Percentiles rank a stretch among this genome's conserved stretches.
These are phyloP conservation scores for Urocitellus parryii DNA, from an alignment of 2,113 vertebrate genomes.

Conservation along the genomic window DNA sequence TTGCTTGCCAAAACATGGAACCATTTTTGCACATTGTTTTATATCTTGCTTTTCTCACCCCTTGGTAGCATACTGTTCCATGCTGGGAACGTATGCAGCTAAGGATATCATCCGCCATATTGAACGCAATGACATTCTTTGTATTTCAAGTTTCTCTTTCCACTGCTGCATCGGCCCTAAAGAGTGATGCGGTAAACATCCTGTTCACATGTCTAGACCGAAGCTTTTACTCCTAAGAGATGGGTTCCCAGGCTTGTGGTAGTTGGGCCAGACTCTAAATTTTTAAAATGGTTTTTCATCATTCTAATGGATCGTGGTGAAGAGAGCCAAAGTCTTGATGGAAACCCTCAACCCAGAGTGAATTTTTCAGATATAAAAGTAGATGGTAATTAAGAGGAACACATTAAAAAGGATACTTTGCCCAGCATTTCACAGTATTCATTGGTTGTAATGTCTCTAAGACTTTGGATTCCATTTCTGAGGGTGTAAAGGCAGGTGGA, in stretches of 20 bases:
- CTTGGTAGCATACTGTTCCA: fast-evolving
- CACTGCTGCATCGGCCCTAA: background rate
- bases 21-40: background rate
- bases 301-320: conserved; percentile 67
- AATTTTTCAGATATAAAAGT: conserved; percentile 60
- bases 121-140: background rate
- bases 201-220: background rate
- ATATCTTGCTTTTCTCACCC: background rate
- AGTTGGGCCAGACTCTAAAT: conserved; percentile 36
- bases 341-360: conserved; percentile 60
- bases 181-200: background rate
- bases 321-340: conserved; percentile 70
- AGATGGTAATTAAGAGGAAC: conserved; percentile 63
- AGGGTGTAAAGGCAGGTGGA: background rate
- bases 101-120: too few species aligned
- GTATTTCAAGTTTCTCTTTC: background rate
- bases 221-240: conserved; percentile 53
- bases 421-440: conserved; percentile 19
- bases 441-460: conserved; percentile 61
- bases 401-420: conserved; percentile 63
- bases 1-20: background rate
- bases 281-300: conserved; percentile 70
- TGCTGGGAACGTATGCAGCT: too few species aligned
- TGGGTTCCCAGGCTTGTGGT: conserved; percentile 56
- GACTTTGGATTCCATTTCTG: conserved; percentile 37